phyloP scores from a whole-genome alignment of 2,888 invertebrate species.

The Leptinotarsa peninsularis region DNA sequence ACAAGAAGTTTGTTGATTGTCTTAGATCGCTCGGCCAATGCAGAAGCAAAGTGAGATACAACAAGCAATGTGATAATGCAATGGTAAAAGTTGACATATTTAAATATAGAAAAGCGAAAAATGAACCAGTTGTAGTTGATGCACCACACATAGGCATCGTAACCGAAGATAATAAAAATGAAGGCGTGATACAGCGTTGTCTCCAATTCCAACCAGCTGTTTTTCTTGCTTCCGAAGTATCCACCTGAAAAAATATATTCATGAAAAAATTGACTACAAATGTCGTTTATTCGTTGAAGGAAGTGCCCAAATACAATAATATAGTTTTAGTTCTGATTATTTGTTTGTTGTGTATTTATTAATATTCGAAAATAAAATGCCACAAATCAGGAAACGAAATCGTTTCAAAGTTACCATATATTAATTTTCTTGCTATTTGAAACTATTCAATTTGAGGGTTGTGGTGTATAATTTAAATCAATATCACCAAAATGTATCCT shows the following conservation, averaged over 20 bases:
- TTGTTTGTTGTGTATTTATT: no score
- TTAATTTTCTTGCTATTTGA: no score
- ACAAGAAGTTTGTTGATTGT: conserved; percentile 38
- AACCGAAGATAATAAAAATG: conserved; percentile 32
- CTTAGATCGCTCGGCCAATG: conserved; percentile 36
- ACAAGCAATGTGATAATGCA: conserved; percentile 32
- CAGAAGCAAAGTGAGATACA: conserved; percentile 39
- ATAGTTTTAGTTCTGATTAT: no score
- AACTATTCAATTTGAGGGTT: no score
- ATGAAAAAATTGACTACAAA: no score
- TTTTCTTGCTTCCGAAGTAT: background rate
- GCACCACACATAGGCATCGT: conserved; percentile 40
- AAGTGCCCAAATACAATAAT: no score
- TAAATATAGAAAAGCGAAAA: conserved; percentile 31
- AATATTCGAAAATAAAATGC: no score
- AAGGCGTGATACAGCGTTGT: conserved; percentile 27
- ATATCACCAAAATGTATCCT: no score
- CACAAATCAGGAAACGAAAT: no score
- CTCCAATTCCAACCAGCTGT: conserved; percentile 25
- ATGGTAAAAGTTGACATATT: conserved; percentile 35
- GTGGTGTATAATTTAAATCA: no score
- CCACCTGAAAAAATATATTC: background rate
- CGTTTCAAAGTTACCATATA: no score
- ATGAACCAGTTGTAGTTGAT: conserved; percentile 33
- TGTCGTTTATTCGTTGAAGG: no score